A percentile compares a stretch with the other conserved stretches of the same genome.
Conservation (phyloP, 2,113 vertebrate genomes). For the Lophura nycthemera region DNA sequence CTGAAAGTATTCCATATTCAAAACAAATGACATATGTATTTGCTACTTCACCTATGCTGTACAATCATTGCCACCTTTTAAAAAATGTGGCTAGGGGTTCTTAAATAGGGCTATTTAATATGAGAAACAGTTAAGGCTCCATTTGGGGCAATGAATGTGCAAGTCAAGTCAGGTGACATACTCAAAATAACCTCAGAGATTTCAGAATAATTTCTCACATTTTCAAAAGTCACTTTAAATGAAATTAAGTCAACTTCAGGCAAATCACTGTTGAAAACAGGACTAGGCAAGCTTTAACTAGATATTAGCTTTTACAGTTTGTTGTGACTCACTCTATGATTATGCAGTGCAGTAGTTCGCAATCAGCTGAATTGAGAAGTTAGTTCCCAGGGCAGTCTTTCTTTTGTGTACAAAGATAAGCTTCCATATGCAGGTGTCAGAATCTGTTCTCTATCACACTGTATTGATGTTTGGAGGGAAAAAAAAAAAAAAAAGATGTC, state of each 20-base stretch:
- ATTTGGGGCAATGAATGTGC: neutral
- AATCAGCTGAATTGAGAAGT: neutral
- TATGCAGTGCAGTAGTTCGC: neutral
- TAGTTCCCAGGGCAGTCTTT: neutral
- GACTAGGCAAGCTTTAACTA: neutral
- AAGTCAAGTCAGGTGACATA: neutral
- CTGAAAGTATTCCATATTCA: neutral
- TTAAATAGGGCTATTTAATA: neutral
- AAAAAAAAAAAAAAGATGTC: neutral
- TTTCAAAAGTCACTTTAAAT: neutral
- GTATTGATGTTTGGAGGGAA: neutral
- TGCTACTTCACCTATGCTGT: neutral
- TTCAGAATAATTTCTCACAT: neutral
- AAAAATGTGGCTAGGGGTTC: neutral
- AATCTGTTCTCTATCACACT: neutral
- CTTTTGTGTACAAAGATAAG: neutral
- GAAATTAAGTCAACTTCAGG: neutral
- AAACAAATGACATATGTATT: neutral
- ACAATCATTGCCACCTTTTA: neutral
- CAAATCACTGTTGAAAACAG: neutral
- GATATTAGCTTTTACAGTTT: neutral
- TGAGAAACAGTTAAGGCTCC: neutral
- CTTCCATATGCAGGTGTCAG: slow-evolving; percentile 2
- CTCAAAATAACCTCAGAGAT: neutral
- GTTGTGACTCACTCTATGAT: neutral